Percentiles rank a stretch among this genome's conserved stretches.
Evolutionary conservation across 2,113 vertebrate species (phyloP).

Genomic region (Thryonomys swinderianus): DNA sequence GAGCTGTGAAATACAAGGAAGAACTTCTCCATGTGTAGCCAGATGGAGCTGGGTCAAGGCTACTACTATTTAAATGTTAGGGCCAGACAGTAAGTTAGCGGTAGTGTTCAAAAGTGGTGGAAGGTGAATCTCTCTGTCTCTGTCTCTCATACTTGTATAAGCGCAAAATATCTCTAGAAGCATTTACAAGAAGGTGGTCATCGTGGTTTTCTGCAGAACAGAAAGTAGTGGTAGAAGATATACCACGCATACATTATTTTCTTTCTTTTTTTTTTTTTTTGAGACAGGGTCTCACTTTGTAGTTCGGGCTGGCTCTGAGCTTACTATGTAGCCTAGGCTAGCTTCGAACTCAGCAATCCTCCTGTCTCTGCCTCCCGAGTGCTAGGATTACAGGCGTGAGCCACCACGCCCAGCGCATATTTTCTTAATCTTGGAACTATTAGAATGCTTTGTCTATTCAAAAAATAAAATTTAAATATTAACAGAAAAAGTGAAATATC

Average conservation of each 20-base stretch:
- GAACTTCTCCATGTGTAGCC: neutral
- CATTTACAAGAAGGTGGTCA: neutral
- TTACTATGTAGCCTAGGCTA: too few species aligned
- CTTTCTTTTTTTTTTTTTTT: too few species aligned
- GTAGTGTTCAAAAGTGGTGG: neutral
- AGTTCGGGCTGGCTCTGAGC: too few species aligned
- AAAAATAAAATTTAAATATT: neutral
- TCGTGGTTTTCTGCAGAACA: neutral
- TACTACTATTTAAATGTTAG: neutral
- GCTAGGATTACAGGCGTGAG: too few species aligned
- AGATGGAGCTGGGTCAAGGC: neutral
- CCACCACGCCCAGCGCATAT: too few species aligned
- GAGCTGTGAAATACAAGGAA: neutral
- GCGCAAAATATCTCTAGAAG: neutral
- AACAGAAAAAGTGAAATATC: neutral
- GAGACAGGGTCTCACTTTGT: too few species aligned
- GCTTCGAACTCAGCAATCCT: too few species aligned
- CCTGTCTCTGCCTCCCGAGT: too few species aligned
- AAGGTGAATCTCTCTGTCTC: neutral
- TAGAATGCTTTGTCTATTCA: neutral
- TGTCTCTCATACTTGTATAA: neutral
- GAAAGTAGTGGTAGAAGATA: neutral
- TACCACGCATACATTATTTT: neutral
- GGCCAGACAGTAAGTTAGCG: neutral
- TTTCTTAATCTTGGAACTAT: conserved; percentile 1